phyloP scores from a whole-genome alignment of 2,113 vertebrate genomes.

The Gyps fulvus region DNA sequence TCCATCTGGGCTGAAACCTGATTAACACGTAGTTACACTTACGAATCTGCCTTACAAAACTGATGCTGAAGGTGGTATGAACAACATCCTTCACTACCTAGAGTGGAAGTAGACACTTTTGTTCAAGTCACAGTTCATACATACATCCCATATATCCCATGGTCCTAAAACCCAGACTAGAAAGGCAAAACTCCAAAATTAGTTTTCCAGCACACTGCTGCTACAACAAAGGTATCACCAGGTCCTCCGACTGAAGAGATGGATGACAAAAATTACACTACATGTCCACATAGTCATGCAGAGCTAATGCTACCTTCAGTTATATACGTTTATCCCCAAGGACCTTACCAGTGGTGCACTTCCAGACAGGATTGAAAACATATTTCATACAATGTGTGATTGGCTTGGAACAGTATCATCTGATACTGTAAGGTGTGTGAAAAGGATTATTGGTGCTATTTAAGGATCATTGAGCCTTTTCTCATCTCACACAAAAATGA shows the following conservation, averaged over 20 bases:
- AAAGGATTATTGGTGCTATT: background rate
- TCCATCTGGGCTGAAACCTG: background rate
- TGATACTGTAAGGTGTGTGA: background rate
- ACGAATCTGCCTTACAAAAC: background rate
- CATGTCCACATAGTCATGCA: background rate
- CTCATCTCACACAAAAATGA: background rate
- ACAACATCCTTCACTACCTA: background rate
- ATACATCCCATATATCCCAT: accelerated
- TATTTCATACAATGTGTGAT: background rate
- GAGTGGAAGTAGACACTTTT: background rate
- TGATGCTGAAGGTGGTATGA: background rate
- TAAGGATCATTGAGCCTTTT: background rate
- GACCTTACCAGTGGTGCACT: too few relatives aligned
- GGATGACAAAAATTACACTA: background rate
- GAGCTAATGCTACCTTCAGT: background rate
- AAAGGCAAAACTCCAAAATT: background rate
- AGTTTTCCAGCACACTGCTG: background rate
- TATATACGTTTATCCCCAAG: background rate
- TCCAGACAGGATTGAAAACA: background rate
- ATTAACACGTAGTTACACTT: background rate
- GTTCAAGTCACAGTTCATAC: background rate
- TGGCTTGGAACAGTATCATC: background rate
- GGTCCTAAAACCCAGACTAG: background rate
- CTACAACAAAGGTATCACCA: background rate
- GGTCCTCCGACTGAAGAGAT: background rate